Evolutionary conservation across 2,888 invertebrate species (phyloP), one percentile per base, ranked within the genome.

Genomic region (Syrista parreyssii): DNA sequence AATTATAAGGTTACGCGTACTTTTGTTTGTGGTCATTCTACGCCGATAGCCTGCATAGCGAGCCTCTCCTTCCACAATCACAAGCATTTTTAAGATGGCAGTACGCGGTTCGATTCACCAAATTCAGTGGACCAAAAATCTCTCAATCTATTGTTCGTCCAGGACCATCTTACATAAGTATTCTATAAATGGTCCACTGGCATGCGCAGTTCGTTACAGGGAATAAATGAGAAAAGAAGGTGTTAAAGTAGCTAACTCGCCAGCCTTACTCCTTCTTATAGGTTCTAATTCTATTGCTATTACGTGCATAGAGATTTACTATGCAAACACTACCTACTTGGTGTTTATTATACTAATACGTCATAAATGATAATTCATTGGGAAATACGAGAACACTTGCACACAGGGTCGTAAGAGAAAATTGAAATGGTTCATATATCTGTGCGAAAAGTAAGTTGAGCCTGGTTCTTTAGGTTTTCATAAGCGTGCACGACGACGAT

Each of bases 21-120:
- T 82, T 79, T 81, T 82, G 79, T 87, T 82, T 86, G 85, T 88
- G 89, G 89, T 89, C 88, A 83, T 89, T 89, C 87, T 88, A 88
- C 87, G 82, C 87, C 86, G 88, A 84, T 79, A 86, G 86, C 85
- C 83, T 83, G 81, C 83, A 79, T 80, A 78, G 84, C 83, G 86
- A 88, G 86, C 87, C 88, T 86, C 89, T 85, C 87, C 76, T 85
- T 84, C 79, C 75, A 75, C 75, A 83, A 82, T 83, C 78, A 80
- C 82, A 81, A 82, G 78, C 77, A 83, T 82, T 81, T 80, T 83
- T 82, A 82, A 83, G 83, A 78, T 87, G 89, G 88, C 89, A 89
- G 88, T 88, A 87, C 86, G 84, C 77, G 83, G 82, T 84, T 79
- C 81, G 79, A 86, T 84, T 84, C 80, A 82, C 77, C 75, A 78